A percentile compares a stretch with the other conserved stretches of the same genome.
Evolutionary conservation across 2,113 vertebrate genomes (phyloP).

Genomic region (Fregata magnificens): DNA sequence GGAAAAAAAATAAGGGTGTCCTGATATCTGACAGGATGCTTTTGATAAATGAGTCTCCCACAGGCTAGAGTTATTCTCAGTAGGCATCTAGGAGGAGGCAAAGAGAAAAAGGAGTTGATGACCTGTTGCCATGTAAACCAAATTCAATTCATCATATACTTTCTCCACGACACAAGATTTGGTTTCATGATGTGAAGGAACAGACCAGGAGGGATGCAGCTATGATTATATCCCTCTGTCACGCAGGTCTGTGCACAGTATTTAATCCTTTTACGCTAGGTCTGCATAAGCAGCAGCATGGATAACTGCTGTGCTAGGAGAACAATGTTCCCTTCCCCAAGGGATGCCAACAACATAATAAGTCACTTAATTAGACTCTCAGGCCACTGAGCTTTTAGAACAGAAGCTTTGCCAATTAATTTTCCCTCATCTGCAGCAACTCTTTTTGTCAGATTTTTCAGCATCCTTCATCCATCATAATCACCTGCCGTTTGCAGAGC

Average conservation of each 20-base stretch:
- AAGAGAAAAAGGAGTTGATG: not conserved
- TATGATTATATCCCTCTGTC: not conserved
- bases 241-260: not conserved
- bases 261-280: not conserved
- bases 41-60: not conserved
- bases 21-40: not conserved
- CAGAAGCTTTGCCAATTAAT: not conserved
- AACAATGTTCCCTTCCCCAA: not conserved
- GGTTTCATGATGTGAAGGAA: not conserved
- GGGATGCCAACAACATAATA: not conserved
- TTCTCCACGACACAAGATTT: not conserved
- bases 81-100: not conserved
- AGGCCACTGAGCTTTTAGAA: slow-evolving; percentile 22
- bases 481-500: not conserved
- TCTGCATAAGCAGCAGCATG: not conserved
- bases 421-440: not conserved
- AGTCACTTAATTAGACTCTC: slow-evolving; percentile 13
- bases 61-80: not conserved
- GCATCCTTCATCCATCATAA: not conserved
- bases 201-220: not conserved
- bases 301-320: not conserved
- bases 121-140: slow-evolving; percentile 38
- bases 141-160: not conserved
- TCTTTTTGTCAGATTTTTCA: not conserved
- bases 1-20: not conserved